These are phyloP conservation scores for Strix aluco DNA, from an alignment of 2,113 vertebrate species.

Conservation along the genomic window DNA sequence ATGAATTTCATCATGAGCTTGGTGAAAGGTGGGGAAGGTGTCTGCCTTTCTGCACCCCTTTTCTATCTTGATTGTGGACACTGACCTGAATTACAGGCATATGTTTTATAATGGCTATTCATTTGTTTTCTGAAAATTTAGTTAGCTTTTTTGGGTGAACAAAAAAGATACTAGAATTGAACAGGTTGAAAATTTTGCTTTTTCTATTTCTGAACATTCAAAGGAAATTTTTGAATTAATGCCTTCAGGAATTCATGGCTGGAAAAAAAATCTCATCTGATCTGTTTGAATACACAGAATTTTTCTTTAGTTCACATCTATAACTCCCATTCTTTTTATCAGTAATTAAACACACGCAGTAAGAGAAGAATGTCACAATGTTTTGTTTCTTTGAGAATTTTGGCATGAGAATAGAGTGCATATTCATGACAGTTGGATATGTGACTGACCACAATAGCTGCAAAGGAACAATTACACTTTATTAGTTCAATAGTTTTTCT, in stretches of 20 bases:
- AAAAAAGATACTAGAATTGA: background rate
- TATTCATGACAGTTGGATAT: conserved; percentile 52
- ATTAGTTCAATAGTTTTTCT: conserved; percentile 71
- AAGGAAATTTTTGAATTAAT: conserved; percentile 16
- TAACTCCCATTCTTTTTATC: conserved; percentile 67
- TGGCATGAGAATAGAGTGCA: conserved; percentile 68
- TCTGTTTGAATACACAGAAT: conserved; percentile 38
- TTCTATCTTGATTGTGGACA: background rate
- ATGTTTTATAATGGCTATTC: background rate
- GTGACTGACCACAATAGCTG: conserved; percentile 68
- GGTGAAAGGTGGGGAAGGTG: background rate
- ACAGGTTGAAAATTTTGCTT: background rate
- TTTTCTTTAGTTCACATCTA: conserved; percentile 53
- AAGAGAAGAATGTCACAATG: conserved; percentile 57
- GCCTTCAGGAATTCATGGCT: conserved; percentile 16
- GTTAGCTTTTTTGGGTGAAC: background rate
- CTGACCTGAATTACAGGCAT: background rate
- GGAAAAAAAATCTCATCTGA: background rate
- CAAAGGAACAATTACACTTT: conserved; percentile 67
- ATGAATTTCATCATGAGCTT: background rate
- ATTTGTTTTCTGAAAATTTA: background rate
- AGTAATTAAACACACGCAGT: conserved; percentile 69
- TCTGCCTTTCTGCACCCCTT: background rate
- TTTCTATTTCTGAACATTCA: background rate
- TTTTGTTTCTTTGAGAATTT: conserved; percentile 69